A percentile compares a stretch with the other conserved stretches of the same genome.
Conservation (phyloP, 64 coral and sea anemone genomes). For the Trachythela sp. region DNA sequence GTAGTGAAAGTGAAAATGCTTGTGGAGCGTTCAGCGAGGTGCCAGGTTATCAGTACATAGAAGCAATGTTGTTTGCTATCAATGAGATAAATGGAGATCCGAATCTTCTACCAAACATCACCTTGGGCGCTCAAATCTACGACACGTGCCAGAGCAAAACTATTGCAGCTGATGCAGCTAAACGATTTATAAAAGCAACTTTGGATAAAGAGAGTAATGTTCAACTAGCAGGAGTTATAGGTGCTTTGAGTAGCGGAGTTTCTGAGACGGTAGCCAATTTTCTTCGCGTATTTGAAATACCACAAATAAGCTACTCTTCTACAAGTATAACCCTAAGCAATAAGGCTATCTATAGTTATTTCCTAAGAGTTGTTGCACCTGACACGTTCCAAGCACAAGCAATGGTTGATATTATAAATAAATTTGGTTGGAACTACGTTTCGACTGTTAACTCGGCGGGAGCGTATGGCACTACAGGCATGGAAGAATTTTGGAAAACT, state of each 20-base stretch:
- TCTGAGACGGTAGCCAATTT: neutral
- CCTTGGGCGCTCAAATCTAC: neutral
- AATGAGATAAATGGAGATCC: neutral
- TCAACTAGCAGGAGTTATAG: neutral
- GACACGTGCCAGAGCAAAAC: constrained; percentile 5
- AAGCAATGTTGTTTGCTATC: constrained; percentile 6
- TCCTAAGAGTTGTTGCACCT: neutral
- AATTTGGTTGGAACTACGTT: neutral
- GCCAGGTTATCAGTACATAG: neutral
- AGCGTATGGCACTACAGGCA: neutral
- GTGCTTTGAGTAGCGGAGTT: neutral
- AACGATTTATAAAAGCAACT: neutral
- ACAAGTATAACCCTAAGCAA: neutral
- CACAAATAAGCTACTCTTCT: neutral
- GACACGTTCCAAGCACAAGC: constrained; percentile 6
- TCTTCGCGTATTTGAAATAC: neutral
- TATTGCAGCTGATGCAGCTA: neutral
- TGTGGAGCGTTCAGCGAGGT: neutral
- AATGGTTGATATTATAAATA: constrained; percentile 8
- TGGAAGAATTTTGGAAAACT: neutral
- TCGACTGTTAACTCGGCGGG: neutral
- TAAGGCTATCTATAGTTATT: neutral
- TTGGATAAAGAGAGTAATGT: neutral
- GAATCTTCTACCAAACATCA: neutral
- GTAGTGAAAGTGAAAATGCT: neutral